Evolutionary conservation across 2,113 vertebrate species (phyloP).

Genomic region (Sander lucioperca): DNA sequence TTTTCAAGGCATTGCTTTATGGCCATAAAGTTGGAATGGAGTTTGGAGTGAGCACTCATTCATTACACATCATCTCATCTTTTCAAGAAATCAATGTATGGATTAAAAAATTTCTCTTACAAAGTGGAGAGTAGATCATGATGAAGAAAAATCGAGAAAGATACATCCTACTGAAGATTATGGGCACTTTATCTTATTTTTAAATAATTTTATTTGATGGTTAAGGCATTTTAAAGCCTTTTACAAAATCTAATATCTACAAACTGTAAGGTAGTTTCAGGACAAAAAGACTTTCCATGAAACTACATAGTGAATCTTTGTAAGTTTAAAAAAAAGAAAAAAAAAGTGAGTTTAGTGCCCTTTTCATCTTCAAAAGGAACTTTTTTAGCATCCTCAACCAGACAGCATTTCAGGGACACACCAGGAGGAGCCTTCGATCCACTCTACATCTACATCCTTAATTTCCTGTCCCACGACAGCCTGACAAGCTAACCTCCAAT

Average conservation of each 20-base stretch:
- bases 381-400: neutral
- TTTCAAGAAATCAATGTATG: neutral
- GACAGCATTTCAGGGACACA: constrained; percentile 37
- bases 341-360: neutral
- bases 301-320: neutral
- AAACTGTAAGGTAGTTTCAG: neutral
- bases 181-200: neutral
- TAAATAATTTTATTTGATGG: neutral
- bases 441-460: constrained; percentile 11
- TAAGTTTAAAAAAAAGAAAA: too few species aligned
- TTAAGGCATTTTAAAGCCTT: too few species aligned
- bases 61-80: neutral
- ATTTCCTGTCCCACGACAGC: constrained; percentile 13
- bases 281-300: neutral
- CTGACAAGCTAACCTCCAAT: constrained; percentile 56
- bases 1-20: neutral
- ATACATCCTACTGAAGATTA: neutral
- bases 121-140: neutral
- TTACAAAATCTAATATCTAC: neutral
- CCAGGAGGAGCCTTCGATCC: constrained; percentile 61
- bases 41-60: neutral
- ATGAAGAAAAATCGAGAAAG: neutral
- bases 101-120: neutral
- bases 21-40: neutral
- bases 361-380: constrained; percentile 6